Base-by-base conservation (phyloP, 2,888 invertebrate genomes). In the Listrodromus nycthemerus region DNA sequence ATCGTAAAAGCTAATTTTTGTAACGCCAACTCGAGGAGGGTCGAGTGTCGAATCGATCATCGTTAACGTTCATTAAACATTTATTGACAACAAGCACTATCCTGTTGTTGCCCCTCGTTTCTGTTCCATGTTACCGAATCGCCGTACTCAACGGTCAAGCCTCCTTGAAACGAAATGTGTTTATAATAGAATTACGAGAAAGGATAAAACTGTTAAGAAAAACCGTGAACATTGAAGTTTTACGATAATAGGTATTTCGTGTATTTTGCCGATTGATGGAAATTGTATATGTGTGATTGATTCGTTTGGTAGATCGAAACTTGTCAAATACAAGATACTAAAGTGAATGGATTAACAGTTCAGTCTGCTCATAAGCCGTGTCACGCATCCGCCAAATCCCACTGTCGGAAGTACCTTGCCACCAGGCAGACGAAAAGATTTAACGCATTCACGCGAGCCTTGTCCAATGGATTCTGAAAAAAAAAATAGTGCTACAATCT, bases 401-500 rank as follows among this genome's bases (percentile, higher is more conserved):
- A 94, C 92, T 97, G 97, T 86, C 95, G 95, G 93, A 96, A 97
- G 93, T 96, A 97, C 89, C 95, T 94, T 55, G 96, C 95, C 65
- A 97, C 95, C 86, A 97, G 93, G 92, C 97, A 97, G 90, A 97
- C 96, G 89, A 96, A 95, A 71, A 97, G 94, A 93, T 97, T 97
- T 55, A 96, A 91, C 8, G 96, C 95, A 67, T 94, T 92, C 65
- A 94, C 95, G 76, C 91, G 88, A 86, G 88, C 94, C 93, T 89
- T 95, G 61, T 88, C 94, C 6, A 70, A 79, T 21, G 83, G 55
- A 74, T 80, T 85, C 89, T 90, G 80, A 30, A 85, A 80, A 77
- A 70, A 71, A 80, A 52, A 21, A 76, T 45, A 19, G 33, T 63
- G 2, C 8, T 37, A 37, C 37, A 10, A 8, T 48, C 8, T 37